phyloP scores from a whole-genome alignment of 2,888 invertebrate genomes.

The Leucophora obtusa region DNA sequence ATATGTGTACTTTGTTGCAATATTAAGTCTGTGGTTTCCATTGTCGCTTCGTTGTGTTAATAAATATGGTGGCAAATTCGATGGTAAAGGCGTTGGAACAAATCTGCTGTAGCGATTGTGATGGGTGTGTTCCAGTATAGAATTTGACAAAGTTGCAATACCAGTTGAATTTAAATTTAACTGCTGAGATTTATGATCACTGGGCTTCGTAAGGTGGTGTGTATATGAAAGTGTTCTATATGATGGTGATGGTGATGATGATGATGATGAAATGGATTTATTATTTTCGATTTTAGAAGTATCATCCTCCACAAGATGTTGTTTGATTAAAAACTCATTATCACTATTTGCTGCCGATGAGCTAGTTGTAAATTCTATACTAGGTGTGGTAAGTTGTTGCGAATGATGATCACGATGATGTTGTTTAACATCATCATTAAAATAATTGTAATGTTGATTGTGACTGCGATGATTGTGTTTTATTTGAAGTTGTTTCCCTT shows the following conservation, averaged over 20 bases:
- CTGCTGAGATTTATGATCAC: conserved; percentile 3
- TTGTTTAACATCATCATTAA: conserved; percentile 21
- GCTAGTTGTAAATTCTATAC: conserved; percentile 48
- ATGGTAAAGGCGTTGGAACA: conserved; percentile 48
- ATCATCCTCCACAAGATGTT: conserved; percentile 45
- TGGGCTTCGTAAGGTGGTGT: conserved; percentile 37
- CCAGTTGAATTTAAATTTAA: conserved; percentile 24
- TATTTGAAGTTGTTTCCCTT: conserved; percentile 46
- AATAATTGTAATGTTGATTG: conserved; percentile 35
- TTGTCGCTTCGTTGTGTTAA: conserved; percentile 8
- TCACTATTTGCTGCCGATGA: conserved; percentile 27
- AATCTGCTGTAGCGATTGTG: conserved; percentile 27
- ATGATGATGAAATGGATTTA: conserved; percentile 5
- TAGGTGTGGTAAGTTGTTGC: conserved; percentile 41
- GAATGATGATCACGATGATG: conserved; percentile 27
- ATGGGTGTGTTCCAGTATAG: conserved; percentile 40
- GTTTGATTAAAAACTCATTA: conserved; percentile 57
- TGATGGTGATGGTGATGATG: no score
- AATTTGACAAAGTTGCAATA: conserved; percentile 36
- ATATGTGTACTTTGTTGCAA: conserved; percentile 17
- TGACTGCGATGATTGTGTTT: conserved; percentile 43
- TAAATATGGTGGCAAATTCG: conserved; percentile 23
- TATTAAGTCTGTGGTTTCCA: conserved; percentile 36
- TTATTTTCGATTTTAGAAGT: conserved; percentile 33
- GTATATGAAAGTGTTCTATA: conserved; percentile 41